A percentile compares a stretch with the other conserved stretches of the same genome.
Evolutionary conservation across 2,888 invertebrate genomes (phyloP).

Genomic region (Nezara viridula): DNA sequence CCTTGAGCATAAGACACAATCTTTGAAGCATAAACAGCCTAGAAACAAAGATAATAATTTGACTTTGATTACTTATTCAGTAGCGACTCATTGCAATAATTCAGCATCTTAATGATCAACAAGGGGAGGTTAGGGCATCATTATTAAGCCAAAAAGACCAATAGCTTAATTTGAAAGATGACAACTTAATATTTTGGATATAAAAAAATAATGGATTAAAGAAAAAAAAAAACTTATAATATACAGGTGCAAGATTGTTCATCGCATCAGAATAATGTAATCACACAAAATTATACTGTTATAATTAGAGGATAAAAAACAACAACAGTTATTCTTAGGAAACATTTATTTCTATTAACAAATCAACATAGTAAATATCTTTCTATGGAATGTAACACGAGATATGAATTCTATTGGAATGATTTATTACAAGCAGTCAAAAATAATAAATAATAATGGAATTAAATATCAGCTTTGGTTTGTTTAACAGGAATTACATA

Average conservation of each 20-base stretch:
- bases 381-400: background rate
- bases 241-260: too few relatives aligned
- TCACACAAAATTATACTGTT: background rate
- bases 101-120: background rate
- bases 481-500: background rate
- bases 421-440: background rate
- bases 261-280: too few relatives aligned
- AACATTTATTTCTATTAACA: constrained; percentile 6
- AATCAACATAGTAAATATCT: background rate
- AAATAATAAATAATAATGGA: constrained; percentile 20
- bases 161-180: too few relatives aligned
- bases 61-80: background rate
- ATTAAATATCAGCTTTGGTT: background rate
- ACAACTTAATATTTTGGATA: too few relatives aligned
- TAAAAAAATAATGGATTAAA: too few relatives aligned
- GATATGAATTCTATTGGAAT: background rate
- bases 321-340: background rate
- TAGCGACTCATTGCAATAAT: background rate
- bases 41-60: constrained; percentile 65
- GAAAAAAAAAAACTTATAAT: too few relatives aligned
- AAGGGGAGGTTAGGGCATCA: too few relatives aligned
- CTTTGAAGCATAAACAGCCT: constrained; percentile 97
- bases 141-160: too few relatives aligned
- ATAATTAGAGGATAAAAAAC: background rate
- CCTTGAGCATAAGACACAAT: constrained; percentile 99